A percentile compares a stretch with the other conserved stretches of the same genome.
phyloP scores from a whole-genome alignment of 2,113 vertebrate species.

The Thryonomys swinderianus region DNA sequence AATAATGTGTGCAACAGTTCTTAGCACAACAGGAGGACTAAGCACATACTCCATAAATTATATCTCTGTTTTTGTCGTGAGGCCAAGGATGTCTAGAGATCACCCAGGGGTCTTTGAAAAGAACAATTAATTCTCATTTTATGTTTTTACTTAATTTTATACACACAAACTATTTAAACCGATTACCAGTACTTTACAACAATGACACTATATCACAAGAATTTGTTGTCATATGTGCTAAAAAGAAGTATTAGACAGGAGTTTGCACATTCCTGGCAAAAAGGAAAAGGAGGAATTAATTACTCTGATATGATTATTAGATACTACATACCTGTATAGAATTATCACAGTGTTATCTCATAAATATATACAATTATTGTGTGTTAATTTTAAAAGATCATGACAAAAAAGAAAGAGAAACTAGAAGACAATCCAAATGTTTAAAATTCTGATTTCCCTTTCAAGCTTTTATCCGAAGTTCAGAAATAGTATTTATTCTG shows the following conservation, averaged over 20 bases:
- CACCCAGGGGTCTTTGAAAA: background rate
- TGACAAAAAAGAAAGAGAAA: background rate
- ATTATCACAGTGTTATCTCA: background rate
- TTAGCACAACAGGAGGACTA: background rate
- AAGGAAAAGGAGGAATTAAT: background rate
- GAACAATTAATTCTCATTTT: background rate
- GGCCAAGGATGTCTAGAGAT: background rate
- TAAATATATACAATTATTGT: background rate
- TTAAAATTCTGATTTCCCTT: conserved; percentile 11
- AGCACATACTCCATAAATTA: background rate
- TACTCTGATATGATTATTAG: background rate
- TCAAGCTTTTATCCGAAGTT: background rate
- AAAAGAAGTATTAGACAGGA: background rate
- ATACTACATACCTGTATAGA: background rate
- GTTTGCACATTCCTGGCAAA: background rate
- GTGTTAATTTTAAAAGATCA: background rate
- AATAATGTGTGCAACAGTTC: background rate
- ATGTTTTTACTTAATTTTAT: background rate
- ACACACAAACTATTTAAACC: background rate
- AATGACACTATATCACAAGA: background rate
- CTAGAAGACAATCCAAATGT: background rate
- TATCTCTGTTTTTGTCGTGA: background rate
- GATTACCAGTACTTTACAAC: background rate
- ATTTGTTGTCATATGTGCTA: background rate
- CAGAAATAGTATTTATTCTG: background rate